Evolutionary conservation across 2,888 invertebrate genomes (phyloP), one percentile per base, ranked within the genome.

Genomic region (Lypha dubia): DNA sequence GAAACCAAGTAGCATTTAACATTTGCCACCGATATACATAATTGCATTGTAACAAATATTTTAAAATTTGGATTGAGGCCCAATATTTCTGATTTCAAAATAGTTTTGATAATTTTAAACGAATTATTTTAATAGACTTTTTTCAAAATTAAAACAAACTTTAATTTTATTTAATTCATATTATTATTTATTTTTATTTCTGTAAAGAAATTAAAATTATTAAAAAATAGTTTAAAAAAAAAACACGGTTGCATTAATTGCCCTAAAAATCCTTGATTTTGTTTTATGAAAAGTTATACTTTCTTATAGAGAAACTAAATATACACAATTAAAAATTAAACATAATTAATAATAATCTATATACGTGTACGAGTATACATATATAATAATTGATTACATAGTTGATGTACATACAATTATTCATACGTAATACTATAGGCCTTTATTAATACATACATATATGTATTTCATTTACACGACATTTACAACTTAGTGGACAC

Each of bases 251-350:
- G 11, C 9, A 51, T 75, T 75, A 75, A 76, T 77, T 77, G 73
- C 77, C 73, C 13, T 60, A 63, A 79, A 62, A 67, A 53, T 68
- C 44, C 22, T 22, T 28, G 17, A 28, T 38, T 68, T 67, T 28
- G 22, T 49, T 60, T 22, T 35, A 56, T 38, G 51, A 17, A 56
- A 70, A 46, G 63, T 28, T 58, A 68, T 15, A 74, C n/a, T 82
- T 76, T 82, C 51, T 76, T 76, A 20, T 13, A 70, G 65, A 76
- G 49, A 82, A 76, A 71, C 41, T n/a, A 58, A 70, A 76, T 67
- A 32, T 56, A 60, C 41, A 60, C 6, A 46, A n/a, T n/a, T n/a
- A n/a, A 65, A 56, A 60, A 28, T 8, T 15, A 44, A 58, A 71
- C 22, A 8, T 22, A 58, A 41, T 71, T 32, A 35, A 46, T 46